A percentile compares a stretch with the other conserved stretches of the same genome.
Conservation (phyloP, 1,140 invertebrate genomes). For the Cherax quadricarinatus region DNA sequence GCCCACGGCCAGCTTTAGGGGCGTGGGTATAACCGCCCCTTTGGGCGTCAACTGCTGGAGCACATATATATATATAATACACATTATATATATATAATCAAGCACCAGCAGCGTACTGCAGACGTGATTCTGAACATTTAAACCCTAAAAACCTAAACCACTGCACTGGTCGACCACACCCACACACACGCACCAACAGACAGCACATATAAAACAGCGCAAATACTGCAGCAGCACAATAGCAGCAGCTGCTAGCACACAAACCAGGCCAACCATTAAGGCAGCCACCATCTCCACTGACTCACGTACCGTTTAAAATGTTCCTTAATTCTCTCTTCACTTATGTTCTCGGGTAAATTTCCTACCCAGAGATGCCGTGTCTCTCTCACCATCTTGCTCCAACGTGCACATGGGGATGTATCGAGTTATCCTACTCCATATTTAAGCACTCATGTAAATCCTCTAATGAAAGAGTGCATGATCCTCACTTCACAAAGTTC, state of each 20-base stretch:
- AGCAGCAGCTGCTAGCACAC: not conserved
- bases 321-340: slow-evolving; percentile 95
- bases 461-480: slow-evolving; percentile 49
- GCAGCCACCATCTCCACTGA: not conserved
- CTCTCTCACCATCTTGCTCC: slow-evolving; percentile 98
- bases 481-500: slow-evolving; percentile 58
- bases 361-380: slow-evolving; percentile 99
- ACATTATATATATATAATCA: not conserved
- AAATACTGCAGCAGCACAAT: slow-evolving; percentile 10
- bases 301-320: slow-evolving; percentile 94
- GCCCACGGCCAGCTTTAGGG: not conserved
- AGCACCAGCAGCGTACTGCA: not conserved
- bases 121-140: not conserved
- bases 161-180: slow-evolving; percentile 5
- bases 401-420: slow-evolving; percentile 74
- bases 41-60: not conserved
- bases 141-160: not conserved
- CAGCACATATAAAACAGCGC: not conserved
- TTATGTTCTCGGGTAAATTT: slow-evolving; percentile 99
- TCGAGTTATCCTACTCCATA: slow-evolving; percentile 72
- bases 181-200: slow-evolving; percentile 32
- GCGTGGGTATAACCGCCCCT: not conserved
- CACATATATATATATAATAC: not conserved
- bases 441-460: slow-evolving; percentile 72
- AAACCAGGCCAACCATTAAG: not conserved